These are phyloP conservation scores for Gastrophryne carolinensis DNA, from an alignment of 2,797 vertebrate genomes.

Conservation along the genomic window DNA sequence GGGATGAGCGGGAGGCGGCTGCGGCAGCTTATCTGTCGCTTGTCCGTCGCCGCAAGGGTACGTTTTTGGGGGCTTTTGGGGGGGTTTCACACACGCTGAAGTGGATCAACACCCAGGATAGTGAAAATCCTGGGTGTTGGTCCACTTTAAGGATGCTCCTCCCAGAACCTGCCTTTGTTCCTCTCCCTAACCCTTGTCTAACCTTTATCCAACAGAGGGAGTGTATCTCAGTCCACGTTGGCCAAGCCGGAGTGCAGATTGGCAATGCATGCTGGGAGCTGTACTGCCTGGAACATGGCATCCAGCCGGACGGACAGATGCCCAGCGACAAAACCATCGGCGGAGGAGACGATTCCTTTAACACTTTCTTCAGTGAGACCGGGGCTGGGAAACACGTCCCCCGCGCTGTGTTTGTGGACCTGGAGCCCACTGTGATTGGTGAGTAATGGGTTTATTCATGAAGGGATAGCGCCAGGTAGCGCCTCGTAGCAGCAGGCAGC, in stretches of 20 bases:
- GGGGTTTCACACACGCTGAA: no score
- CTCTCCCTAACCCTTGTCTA: not conserved
- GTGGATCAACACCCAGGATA: no score
- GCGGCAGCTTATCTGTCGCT: not conserved
- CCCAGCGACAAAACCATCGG: conserved; percentile 24
- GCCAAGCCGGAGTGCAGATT: conserved; percentile 66
- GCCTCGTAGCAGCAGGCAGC: no score
- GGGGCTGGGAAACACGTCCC: conserved; percentile 61
- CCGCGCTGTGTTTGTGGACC: conserved; percentile 63
- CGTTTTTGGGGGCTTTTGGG: not conserved
- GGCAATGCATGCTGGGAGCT: conserved; percentile 62
- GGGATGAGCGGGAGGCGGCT: no score
- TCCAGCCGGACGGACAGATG: conserved; percentile 57
- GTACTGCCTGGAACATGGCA: conserved; percentile 57
- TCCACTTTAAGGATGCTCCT: not conserved
- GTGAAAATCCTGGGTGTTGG: not conserved
- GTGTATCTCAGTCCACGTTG: conserved; percentile 65
- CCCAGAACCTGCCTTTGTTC: not conserved
- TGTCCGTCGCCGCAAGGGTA: not conserved
- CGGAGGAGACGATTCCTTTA: conserved; percentile 49
- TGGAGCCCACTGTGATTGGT: conserved; percentile 65
- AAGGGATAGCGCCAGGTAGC: no score
- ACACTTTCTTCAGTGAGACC: conserved; percentile 64
- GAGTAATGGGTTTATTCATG: no score
- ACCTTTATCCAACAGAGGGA: conserved; percentile 54